Conservation (phyloP, 2,888 invertebrate genomes). For the Mystacides longicornis region DNA sequence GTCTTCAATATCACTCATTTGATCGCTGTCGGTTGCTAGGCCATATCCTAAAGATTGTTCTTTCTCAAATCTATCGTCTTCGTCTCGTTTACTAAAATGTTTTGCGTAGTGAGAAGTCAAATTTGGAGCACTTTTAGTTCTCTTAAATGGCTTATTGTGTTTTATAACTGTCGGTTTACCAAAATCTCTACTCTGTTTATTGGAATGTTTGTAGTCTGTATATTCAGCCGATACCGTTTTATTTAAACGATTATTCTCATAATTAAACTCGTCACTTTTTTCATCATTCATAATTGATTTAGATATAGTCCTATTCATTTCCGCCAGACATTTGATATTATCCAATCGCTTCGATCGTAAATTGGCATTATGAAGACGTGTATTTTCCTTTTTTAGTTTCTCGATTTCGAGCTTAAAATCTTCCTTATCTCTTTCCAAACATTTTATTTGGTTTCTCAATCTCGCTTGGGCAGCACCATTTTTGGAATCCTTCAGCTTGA, state of each 20-base stretch:
- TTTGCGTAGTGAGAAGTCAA: constrained; percentile 44
- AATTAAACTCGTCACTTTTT: constrained; percentile 5
- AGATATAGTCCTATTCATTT: constrained; percentile 60
- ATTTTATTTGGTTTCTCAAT: constrained; percentile 65
- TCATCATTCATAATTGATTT: constrained; percentile 28
- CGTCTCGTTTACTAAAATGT: constrained; percentile 45
- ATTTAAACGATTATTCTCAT: constrained; percentile 26
- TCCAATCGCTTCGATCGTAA: constrained; percentile 48
- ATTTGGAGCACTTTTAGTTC: constrained; percentile 48
- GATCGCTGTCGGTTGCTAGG: constrained; percentile 9
- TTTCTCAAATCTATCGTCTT: constrained; percentile 7
- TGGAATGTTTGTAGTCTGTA: no score
- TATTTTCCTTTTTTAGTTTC: constrained; percentile 59
- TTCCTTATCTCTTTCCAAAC: constrained; percentile 62
- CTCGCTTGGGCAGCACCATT: constrained; percentile 65
- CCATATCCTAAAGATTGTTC: constrained; percentile 19
- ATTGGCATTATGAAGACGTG: constrained; percentile 53
- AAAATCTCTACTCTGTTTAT: constrained; percentile 30
- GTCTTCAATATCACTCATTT: neutral
- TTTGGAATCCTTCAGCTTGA: constrained; percentile 65
- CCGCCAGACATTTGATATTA: constrained; percentile 68
- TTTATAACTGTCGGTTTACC: constrained; percentile 13
- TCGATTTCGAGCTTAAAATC: constrained; percentile 59
- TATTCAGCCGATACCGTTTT: constrained; percentile 34
- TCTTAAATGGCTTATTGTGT: constrained; percentile 6